Percentiles rank a stretch among this genome's conserved stretches.
Conservation (phyloP, 2,797 vertebrate genomes). For the Mallotus villosus region DNA sequence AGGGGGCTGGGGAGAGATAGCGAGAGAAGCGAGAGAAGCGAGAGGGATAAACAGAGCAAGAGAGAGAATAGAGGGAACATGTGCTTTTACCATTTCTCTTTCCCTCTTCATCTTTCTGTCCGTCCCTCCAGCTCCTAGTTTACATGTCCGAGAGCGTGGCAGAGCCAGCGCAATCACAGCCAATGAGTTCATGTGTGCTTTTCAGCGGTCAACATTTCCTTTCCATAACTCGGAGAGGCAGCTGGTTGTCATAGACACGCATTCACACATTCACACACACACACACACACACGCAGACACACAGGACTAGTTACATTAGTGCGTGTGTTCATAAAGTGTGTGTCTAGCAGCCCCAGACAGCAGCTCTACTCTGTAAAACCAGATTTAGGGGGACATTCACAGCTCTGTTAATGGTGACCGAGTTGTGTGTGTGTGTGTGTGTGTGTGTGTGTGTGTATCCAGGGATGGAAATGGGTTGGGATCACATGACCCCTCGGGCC, state of each 20-base stretch:
- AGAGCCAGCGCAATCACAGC: constrained; percentile 38
- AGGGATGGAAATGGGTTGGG: background rate
- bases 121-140: background rate
- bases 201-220: constrained; percentile 50
- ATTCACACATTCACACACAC: constrained; percentile 37
- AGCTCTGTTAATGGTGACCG: constrained; percentile 70
- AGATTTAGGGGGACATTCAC: constrained; percentile 71
- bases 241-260: constrained; percentile 51
- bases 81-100: background rate
- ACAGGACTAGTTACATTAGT: constrained; percentile 12
- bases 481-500: background rate
- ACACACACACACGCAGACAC: constrained; percentile 21
- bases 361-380: constrained; percentile 68
- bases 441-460: background rate
- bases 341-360: constrained; percentile 50
- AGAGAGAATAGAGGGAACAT: too few relatives aligned
- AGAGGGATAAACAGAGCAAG: background rate
- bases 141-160: constrained; percentile 19
- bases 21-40: background rate
- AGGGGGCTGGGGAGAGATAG: background rate
- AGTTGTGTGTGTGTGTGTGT: constrained; percentile 34
- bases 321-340: constrained; percentile 17
- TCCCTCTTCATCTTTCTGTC: constrained; percentile 25
- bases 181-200: constrained; percentile 50
- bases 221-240: constrained; percentile 44